A percentile compares a stretch with the other conserved stretches of the same genome.
phyloP scores from a whole-genome alignment of 2,797 vertebrate genomes.

The Rhyacichthys aspro region DNA sequence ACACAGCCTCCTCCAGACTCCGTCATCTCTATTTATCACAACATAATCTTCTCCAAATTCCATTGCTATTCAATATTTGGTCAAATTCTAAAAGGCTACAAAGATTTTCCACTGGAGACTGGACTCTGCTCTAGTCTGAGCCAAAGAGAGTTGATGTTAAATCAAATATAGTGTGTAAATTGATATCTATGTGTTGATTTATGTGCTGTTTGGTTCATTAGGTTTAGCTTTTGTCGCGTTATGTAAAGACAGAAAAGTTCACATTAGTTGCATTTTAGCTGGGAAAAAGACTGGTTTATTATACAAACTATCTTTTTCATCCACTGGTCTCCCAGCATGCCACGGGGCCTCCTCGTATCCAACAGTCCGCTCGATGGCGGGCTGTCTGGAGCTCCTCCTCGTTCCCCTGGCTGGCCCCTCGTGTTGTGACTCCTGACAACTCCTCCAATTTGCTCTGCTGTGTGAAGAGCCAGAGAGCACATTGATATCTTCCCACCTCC shows the following conservation, averaged over 20 bases:
- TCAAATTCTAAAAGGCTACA: too few relatives aligned
- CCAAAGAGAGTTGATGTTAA: too few relatives aligned
- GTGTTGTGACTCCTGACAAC: constrained; percentile 93
- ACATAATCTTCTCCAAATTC: constrained; percentile 4
- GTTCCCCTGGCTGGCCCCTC: constrained; percentile 72
- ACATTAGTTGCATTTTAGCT: too few relatives aligned
- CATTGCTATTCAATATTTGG: too few relatives aligned
- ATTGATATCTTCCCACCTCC: constrained; percentile 84
- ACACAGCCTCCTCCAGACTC: constrained; percentile 14
- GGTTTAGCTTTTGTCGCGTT: too few relatives aligned
- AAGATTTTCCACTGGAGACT: too few relatives aligned
- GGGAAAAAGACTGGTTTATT: too few relatives aligned
- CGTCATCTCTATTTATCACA: constrained; percentile 19
- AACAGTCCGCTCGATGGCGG: constrained; percentile 65
- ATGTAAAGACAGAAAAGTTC: too few relatives aligned
- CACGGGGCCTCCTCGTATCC: constrained; percentile 29
- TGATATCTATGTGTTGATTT: too few relatives aligned
- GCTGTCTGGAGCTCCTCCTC: constrained; percentile 66
- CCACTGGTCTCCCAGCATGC: constrained; percentile 56
- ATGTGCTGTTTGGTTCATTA: too few relatives aligned
- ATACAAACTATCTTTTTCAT: neutral
- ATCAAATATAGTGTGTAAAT: too few relatives aligned
- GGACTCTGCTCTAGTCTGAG: too few relatives aligned
- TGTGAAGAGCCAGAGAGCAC: constrained; percentile 86
- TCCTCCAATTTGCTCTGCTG: constrained; percentile 92